phyloP scores from a whole-genome alignment of 2,113 vertebrate genomes.

The Candoia aspera region DNA sequence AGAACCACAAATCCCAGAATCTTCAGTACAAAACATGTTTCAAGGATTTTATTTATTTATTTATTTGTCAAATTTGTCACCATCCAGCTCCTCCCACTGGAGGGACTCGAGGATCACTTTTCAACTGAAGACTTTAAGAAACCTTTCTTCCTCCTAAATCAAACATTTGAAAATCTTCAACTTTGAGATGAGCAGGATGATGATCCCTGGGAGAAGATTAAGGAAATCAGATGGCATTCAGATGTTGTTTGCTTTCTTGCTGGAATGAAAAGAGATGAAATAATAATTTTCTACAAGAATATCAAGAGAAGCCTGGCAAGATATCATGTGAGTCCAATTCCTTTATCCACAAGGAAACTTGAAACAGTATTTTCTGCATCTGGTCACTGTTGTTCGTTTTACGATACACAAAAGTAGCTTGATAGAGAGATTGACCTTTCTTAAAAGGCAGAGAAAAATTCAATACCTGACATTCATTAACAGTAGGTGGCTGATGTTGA shows the following conservation, averaged over 20 bases:
- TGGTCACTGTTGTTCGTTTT: conserved; percentile 64
- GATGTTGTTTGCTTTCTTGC: not conserved
- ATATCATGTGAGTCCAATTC: conserved; percentile 43
- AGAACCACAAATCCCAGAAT: not conserved
- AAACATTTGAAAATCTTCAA: too few relatives aligned
- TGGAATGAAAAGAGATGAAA: conserved; percentile 40
- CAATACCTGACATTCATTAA: conserved; percentile 58
- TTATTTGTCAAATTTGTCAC: too few relatives aligned
- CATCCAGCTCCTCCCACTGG: too few relatives aligned
- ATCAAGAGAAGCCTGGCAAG: conserved; percentile 15
- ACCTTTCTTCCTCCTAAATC: too few relatives aligned
- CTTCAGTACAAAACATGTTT: not conserved
- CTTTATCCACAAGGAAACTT: conserved; percentile 41
- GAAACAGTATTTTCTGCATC: conserved; percentile 56
- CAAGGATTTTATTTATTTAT: too few relatives aligned
- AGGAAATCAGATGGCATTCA: not conserved
- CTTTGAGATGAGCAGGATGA: too few relatives aligned
- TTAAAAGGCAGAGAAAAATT: conserved; percentile 63
- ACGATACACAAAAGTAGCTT: conserved; percentile 58
- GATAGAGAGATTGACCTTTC: conserved; percentile 72
- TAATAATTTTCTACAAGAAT: conserved; percentile 41
- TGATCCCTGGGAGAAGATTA: not conserved
- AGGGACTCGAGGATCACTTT: too few relatives aligned
- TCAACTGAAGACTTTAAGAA: too few relatives aligned
- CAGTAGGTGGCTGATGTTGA: conserved; percentile 60